Evolutionary conservation across 1,140 invertebrate species (phyloP).

Genomic region (Neodiprion lecontei): DNA sequence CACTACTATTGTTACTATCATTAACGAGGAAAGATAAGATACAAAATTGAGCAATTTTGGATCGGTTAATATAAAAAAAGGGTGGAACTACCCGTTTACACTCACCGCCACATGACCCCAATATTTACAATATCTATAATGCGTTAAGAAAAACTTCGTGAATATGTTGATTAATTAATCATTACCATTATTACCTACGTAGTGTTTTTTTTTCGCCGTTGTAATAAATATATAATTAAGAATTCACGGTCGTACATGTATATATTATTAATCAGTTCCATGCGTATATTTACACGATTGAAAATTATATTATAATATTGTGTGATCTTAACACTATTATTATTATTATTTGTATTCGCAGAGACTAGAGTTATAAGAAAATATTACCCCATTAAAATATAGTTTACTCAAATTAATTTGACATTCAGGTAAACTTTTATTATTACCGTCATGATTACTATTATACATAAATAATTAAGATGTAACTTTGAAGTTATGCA

Average conservation of each 20-base stretch:
- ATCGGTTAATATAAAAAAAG: no score
- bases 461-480: constrained; percentile 17
- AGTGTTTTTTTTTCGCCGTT: neutral
- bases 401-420: no score
- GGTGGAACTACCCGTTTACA: no score
- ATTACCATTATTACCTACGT: neutral
- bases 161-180: neutral
- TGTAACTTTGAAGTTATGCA: constrained; percentile 36
- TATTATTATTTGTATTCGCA: constrained; percentile 10
- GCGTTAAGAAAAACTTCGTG: no score
- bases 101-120: no score
- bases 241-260: neutral
- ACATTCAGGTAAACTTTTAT: constrained; percentile 18
- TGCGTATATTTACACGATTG: neutral
- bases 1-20: no score
- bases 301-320: neutral
- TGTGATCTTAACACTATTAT: neutral
- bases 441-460: constrained; percentile 18
- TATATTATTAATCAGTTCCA: neutral
- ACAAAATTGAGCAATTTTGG: no score
- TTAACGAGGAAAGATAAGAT: no score
- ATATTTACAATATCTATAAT: no score
- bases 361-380: constrained; percentile 13
- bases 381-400: neutral
- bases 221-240: neutral